Conservation (phyloP, 2,797 vertebrate species). For the Anguilla marmorata region DNA sequence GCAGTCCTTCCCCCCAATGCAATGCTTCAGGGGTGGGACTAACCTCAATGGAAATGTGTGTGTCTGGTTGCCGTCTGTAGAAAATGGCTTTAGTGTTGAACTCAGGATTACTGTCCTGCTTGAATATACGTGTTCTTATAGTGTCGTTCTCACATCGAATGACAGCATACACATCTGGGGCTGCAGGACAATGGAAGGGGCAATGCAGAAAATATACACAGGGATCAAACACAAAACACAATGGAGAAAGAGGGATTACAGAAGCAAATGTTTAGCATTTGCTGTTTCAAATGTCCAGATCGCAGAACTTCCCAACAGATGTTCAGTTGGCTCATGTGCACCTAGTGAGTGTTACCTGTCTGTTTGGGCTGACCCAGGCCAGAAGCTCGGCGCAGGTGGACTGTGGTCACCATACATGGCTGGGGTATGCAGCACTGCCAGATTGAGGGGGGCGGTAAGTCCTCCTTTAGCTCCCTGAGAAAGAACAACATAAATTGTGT, state of each 20-base stretch:
- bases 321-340: neutral
- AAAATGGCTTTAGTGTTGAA: slow-evolving; percentile 77
- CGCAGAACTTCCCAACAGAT: neutral
- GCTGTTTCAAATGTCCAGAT: neutral
- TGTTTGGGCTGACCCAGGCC: slow-evolving; percentile 66
- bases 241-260: neutral
- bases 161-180: slow-evolving; percentile 71
- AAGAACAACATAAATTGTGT: neutral
- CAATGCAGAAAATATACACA: neutral
- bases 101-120: slow-evolving; percentile 65
- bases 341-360: slow-evolving; percentile 49
- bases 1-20: neutral
- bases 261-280: neutral
- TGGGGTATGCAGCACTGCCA: slow-evolving; percentile 69
- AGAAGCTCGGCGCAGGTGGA: slow-evolving; percentile 71
- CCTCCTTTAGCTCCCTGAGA: slow-evolving; percentile 69
- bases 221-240: neutral
- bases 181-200: slow-evolving; percentile 47
- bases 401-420: slow-evolving; percentile 70
- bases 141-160: slow-evolving; percentile 68
- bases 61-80: slow-evolving; percentile 68
- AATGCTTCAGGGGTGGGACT: neutral
- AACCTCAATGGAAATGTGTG: slow-evolving; percentile 73
- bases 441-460: slow-evolving; percentile 63
- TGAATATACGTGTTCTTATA: slow-evolving; percentile 68